A percentile compares a stretch with the other conserved stretches of the same genome.
Conservation (phyloP, 1,140 invertebrate species). For the Chymomyza costata region DNA sequence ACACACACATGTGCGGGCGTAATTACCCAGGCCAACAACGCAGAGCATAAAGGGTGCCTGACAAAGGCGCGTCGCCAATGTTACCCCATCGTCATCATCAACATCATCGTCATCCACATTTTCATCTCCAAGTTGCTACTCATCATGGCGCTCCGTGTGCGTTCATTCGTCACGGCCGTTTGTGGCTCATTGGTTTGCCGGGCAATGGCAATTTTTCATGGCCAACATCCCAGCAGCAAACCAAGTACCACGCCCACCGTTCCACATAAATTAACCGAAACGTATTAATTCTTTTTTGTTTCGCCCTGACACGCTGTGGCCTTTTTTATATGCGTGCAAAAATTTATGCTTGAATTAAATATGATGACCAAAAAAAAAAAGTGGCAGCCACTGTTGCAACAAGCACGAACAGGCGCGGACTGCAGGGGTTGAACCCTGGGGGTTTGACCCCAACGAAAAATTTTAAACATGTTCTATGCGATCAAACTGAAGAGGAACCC, state of each 20-base stretch:
- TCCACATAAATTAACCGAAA: conserved; percentile 69
- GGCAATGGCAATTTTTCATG: conserved; percentile 58
- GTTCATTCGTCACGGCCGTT: conserved; percentile 59
- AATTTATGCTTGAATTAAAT: conserved; percentile 73
- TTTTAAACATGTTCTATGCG: too few species aligned
- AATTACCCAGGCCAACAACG: conserved; percentile 4
- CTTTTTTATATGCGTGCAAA: conserved; percentile 70
- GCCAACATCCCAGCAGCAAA: conserved; percentile 13
- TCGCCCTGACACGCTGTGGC: conserved; percentile 20
- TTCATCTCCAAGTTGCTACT: too few species aligned
- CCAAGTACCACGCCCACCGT: conserved; percentile 5
- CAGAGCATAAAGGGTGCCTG: conserved; percentile 52
- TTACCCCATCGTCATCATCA: conserved; percentile 3
- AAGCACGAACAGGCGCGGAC: too few species aligned
- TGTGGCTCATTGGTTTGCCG: conserved; percentile 62
- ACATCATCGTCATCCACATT: conserved; percentile 10
- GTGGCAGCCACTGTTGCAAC: too few species aligned
- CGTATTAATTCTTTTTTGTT: conserved; percentile 68
- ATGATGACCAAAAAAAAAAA: conserved; percentile 71
- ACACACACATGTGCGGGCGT: too few species aligned
- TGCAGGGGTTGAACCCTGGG: too few species aligned
- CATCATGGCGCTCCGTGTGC: conserved; percentile 26
- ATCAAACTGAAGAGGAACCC: too few species aligned
- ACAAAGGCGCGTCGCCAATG: conserved; percentile 40
- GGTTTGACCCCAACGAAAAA: too few species aligned